phyloP scores from a whole-genome alignment of 2,797 vertebrate species.

The Gymnoscopelus braueri region DNA sequence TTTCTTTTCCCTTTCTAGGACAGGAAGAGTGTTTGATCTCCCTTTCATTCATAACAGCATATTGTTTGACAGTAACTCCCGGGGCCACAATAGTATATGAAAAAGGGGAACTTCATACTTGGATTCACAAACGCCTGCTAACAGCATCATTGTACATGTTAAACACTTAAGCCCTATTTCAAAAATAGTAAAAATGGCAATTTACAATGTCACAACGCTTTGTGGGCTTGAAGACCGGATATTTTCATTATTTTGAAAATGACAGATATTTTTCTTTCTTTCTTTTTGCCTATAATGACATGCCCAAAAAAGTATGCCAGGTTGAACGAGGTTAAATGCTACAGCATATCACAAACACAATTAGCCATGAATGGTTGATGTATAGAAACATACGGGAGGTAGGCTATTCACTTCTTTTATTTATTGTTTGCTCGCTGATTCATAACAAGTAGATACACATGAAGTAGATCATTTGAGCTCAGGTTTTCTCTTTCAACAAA shows the following conservation, averaged over 20 bases:
- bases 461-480: too few species aligned
- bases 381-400: too few species aligned
- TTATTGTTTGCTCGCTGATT: slow-evolving; percentile 3
- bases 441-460: not conserved
- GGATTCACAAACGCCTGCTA: slow-evolving; percentile 6
- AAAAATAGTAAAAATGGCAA: too few species aligned
- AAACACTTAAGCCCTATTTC: too few species aligned
- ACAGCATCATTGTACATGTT: too few species aligned
- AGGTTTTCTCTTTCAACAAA: too few species aligned
- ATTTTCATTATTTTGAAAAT: too few species aligned
- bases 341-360: not conserved
- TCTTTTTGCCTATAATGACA: too few species aligned
- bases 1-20: slow-evolving; percentile 39
- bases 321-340: too few species aligned
- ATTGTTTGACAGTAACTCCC: slow-evolving; percentile 33
- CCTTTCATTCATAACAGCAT: not conserved
- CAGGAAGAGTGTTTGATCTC: slow-evolving; percentile 48
- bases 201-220: too few species aligned
- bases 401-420: not conserved
- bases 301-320: not conserved
- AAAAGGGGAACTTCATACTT: not conserved
- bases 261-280: too few species aligned
- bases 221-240: too few species aligned
- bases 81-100: not conserved
- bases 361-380: not conserved